Conservation (phyloP, 2,888 invertebrate genomes). For the Acleris sparsana region DNA sequence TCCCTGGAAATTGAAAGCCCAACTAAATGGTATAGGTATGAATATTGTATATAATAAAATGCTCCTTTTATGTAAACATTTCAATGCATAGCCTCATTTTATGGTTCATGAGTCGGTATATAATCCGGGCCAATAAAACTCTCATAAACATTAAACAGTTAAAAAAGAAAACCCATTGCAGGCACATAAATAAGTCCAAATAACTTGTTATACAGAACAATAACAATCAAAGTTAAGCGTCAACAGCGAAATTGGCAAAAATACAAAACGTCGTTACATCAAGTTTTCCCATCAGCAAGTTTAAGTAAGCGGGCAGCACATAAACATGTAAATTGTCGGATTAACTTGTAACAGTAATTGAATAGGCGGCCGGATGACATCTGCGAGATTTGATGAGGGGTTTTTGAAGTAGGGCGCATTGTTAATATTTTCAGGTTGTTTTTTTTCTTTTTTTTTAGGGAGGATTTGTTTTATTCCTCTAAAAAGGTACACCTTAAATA, state of each 20-base stretch:
- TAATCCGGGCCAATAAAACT: too few relatives aligned
- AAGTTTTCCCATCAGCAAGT: constrained; percentile 50
- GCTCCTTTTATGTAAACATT: too few relatives aligned
- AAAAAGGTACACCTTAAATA: too few relatives aligned
- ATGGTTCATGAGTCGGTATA: too few relatives aligned
- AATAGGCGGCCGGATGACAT: constrained; percentile 54
- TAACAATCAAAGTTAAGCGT: constrained; percentile 32
- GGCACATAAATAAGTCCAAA: background rate
- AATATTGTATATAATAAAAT: too few relatives aligned
- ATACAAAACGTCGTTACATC: constrained; percentile 42
- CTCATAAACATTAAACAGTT: too few relatives aligned
- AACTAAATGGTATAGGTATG: too few relatives aligned
- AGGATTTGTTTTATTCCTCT: too few relatives aligned
- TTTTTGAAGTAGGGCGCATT: background rate
- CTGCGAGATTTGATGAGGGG: constrained; percentile 29
- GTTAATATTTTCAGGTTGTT: background rate
- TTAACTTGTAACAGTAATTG: constrained; percentile 77
- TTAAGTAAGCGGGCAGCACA: constrained; percentile 65
- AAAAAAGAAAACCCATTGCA: too few relatives aligned
- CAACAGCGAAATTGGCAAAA: constrained; percentile 22
- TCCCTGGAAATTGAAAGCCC: too few relatives aligned
- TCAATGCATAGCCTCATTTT: too few relatives aligned
- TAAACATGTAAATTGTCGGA: constrained; percentile 72
- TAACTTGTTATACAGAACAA: background rate
- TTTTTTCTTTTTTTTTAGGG: background rate